Conservation (phyloP, 23 tunicate species). For the Ciona savignyi region DNA sequence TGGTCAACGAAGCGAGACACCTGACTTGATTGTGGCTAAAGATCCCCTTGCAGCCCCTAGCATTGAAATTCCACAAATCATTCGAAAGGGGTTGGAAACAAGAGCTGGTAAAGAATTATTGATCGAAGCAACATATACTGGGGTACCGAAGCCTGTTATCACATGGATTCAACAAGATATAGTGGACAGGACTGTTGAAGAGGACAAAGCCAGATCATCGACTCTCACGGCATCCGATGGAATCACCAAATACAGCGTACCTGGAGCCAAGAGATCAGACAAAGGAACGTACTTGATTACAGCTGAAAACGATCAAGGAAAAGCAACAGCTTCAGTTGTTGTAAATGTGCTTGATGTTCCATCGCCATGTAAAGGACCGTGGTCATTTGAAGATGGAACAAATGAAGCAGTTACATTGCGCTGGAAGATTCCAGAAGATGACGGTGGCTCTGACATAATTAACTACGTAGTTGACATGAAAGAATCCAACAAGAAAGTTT, state of each 20-base stretch:
- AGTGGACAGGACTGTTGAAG: conserved; percentile 12
- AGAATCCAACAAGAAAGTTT: conserved; percentile 54
- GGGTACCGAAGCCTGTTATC: conserved; percentile 68
- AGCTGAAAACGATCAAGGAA: conserved; percentile 63
- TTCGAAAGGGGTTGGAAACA: conserved; percentile 57
- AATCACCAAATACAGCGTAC: conserved; percentile 4
- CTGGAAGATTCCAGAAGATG: conserved; percentile 68
- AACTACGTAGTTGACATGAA: conserved; percentile 82
- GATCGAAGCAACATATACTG: conserved; percentile 45
- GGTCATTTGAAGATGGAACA: conserved; percentile 55
- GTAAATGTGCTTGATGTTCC: conserved; percentile 82
- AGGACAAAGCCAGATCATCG: conserved; percentile 15
- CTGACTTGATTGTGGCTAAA: conserved; percentile 48
- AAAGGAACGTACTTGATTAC: conserved; percentile 62
- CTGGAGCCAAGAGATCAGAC: conserved; percentile 24
- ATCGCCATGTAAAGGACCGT: conserved; percentile 64
- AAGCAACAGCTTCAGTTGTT: conserved; percentile 42
- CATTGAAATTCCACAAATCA: conserved; percentile 11
- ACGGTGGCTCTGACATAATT: conserved; percentile 79
- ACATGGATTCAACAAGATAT: conserved; percentile 64
- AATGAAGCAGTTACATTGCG: conserved; percentile 59
- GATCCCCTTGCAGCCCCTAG: conserved; percentile 67
- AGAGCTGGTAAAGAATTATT: conserved; percentile 47
- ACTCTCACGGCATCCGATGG: background rate
- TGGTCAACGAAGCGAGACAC: conserved; percentile 44